Evolutionary conservation across 2,113 vertebrate species (phyloP), one percentile per base, ranked within the genome.

Genomic region (Cyanoliseus patagonus): DNA sequence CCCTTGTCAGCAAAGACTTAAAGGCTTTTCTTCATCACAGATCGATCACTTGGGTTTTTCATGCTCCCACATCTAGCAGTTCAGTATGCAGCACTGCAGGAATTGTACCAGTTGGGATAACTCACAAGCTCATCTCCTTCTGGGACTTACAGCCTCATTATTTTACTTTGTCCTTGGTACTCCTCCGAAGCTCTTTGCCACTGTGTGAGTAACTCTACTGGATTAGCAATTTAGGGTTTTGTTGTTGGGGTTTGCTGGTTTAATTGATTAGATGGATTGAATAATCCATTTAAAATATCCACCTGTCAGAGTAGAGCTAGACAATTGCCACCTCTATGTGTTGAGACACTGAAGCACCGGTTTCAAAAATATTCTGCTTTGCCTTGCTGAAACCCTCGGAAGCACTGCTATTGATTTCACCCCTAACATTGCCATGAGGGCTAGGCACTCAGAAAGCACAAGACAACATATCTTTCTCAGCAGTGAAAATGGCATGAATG

Each of bases 11-110:
- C 74, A 75, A 78, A 85, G 53, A 64, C 57, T 87, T 35, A 92
- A 79, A 85, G 64, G 39, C 33, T 95, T 92, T 90, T 79, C 81
- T 92, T 76, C n/a, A 30, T 88, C 49, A 78, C 61, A 69, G 75
- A 72, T 64, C 30, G 53, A 64, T 85, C 78, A 87, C n/a, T 75
- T 81, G 18, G 8, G 20, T 20, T 55, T 83, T 83, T 87, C 39
- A 3, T 89, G 63, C 74, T 94, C 55, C 76, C 22, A 1, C 69
- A 79, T 84, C 27, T 52, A 52, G 42, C 35, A 91, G 74, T 66
- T 83, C 82, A 55, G 18, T 68, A 46, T 47, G 35, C 62, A 90
- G 78, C 47, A 42, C 83, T 59, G 28, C 19, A 7, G 72, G 72
- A 47, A 74, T 75, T 47, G 15, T 73, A 44, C 31, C 49, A 24